Conservation (phyloP, 1,140 invertebrate genomes). For the Drosophila tani region DNA sequence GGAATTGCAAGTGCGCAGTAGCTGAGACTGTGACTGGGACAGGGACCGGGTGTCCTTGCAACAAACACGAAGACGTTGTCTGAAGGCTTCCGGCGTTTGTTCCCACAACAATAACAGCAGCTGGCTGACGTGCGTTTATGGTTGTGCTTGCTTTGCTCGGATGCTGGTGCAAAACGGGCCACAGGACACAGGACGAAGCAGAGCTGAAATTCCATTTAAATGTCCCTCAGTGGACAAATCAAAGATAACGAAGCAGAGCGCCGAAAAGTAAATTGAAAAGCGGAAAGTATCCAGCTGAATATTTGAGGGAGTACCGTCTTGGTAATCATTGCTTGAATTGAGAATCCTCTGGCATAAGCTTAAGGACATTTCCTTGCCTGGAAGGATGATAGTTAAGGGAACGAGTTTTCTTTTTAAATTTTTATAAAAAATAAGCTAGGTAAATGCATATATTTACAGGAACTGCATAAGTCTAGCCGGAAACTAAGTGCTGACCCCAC, state of each 20-base stretch:
- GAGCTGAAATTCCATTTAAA: constrained; percentile 68
- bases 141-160: constrained; percentile 10
- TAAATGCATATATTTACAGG: not conserved
- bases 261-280: constrained; percentile 64
- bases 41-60: constrained; percentile 51
- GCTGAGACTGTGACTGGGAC: not conserved
- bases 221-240: constrained; percentile 79
- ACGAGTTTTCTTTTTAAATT: too few species aligned
- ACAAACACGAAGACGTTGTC: constrained; percentile 24
- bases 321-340: not conserved
- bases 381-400: too few species aligned
- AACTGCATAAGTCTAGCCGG: not conserved
- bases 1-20: constrained; percentile 38
- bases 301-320: not conserved
- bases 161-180: not conserved
- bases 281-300: not conserved
- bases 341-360: not conserved
- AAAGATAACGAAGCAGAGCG: constrained; percentile 63
- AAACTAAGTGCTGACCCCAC: constrained; percentile 14
- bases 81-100: constrained; percentile 60
- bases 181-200: not conserved
- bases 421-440: too few species aligned
- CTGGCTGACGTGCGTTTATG: constrained; percentile 22
- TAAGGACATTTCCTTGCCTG: too few species aligned
- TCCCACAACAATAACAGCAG: constrained; percentile 17